Percentiles rank a stretch among this genome's conserved stretches.
Conservation (phyloP, 2,888 invertebrate genomes). For the Dynastes hyllus region DNA sequence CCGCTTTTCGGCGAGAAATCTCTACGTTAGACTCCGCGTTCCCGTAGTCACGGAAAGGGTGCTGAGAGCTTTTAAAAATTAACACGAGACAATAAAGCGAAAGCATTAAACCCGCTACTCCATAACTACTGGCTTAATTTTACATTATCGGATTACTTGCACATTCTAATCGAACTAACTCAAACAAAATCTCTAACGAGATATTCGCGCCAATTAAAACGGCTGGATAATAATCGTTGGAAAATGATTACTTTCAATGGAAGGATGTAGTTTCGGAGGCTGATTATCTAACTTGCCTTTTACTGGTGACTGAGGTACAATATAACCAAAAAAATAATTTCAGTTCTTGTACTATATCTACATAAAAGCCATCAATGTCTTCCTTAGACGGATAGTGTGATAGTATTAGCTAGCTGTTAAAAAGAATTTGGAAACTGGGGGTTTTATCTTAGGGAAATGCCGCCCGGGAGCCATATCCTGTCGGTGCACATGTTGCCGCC, state of each 20-base stretch:
- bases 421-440: too few species aligned
- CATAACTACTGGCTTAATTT: constrained; percentile 41
- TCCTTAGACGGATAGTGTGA: too few species aligned
- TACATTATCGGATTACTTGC: constrained; percentile 41
- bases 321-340: too few species aligned
- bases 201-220: constrained; percentile 12
- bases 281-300: background rate
- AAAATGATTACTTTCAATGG: background rate
- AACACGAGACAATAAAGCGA: constrained; percentile 41
- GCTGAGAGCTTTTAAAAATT: constrained; percentile 42
- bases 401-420: too few species aligned
- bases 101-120: constrained; percentile 36
- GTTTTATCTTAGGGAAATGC: too few species aligned
- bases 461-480: too few species aligned
- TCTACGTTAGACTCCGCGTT: constrained; percentile 7
- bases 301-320: too few species aligned
- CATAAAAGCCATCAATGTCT: too few species aligned
- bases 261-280: background rate
- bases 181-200: constrained; percentile 37
- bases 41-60: constrained; percentile 18
- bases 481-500: too few species aligned
- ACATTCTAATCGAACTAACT: constrained; percentile 41
- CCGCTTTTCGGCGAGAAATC: constrained; percentile 18
- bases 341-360: too few species aligned
- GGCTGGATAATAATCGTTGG: constrained; percentile 8